Percentiles rank a stretch among this genome's conserved stretches.
Evolutionary conservation across 2,113 vertebrate genomes (phyloP).

Genomic region (Chaetodon auriga): DNA sequence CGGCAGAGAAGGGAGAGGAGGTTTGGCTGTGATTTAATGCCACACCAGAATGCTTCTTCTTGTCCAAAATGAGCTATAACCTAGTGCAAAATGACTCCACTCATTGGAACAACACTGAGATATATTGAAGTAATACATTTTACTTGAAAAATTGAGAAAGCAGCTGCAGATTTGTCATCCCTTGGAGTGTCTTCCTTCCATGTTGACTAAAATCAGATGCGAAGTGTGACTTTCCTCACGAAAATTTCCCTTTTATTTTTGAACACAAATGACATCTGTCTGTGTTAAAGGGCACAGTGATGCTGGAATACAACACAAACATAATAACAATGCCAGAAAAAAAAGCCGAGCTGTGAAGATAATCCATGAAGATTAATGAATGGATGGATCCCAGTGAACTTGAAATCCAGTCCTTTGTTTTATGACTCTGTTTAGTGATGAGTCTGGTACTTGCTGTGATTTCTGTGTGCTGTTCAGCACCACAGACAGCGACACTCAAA

Average conservation of each 20-base stretch:
- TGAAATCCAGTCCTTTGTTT: not conserved
- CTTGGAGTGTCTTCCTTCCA: not conserved
- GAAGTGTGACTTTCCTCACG: not conserved
- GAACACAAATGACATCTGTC: not conserved
- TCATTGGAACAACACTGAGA: not conserved
- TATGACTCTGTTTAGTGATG: not conserved
- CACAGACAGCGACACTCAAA: constrained; percentile 44
- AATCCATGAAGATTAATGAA: no score
- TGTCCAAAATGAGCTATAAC: not conserved
- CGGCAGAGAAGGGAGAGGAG: not conserved
- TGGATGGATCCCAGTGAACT: not conserved
- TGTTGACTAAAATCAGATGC: not conserved
- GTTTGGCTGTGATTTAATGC: constrained; percentile 8
- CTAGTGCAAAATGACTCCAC: not conserved
- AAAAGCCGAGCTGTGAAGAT: no score
- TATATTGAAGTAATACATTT: not conserved
- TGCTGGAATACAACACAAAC: not conserved
- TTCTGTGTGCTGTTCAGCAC: constrained; percentile 35
- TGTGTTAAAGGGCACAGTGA: not conserved
- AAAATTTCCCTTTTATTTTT: not conserved
- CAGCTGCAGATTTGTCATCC: not conserved
- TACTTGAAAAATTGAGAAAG: not conserved
- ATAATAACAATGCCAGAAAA: not conserved
- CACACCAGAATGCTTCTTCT: not conserved
- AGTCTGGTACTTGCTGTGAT: not conserved